Evolutionary conservation across 2,888 invertebrate genomes (phyloP), one percentile per base, ranked within the genome.

Genomic region (Thysanoteuthis rhombus): DNA sequence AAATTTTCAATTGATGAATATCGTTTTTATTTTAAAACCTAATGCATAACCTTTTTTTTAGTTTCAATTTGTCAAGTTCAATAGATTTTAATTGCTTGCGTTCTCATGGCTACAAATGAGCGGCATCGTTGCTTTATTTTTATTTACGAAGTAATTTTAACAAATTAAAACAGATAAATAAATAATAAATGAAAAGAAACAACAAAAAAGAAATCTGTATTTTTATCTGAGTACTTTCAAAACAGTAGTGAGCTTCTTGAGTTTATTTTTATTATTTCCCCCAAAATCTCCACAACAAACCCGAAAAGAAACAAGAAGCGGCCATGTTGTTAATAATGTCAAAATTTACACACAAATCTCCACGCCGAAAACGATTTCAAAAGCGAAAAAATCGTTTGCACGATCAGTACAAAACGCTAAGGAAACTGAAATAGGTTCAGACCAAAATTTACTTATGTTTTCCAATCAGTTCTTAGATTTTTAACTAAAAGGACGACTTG

Each of bases 261-360:
- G 25, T 32, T 58, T 58, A 10, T 36, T 10, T 36, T n/a, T 16
- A 8, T 32, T 58, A 75, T 75, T 75, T 75, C n/a, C 16, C 58
- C n/a, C 22, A 75, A 75, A n/a, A 75, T 12, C 75, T 75, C n/a
- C 75, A 75, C 75, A 75, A 75, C 75, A 75, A 75, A 75, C n/a
- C 75, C 75, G 75, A 75, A 75, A n/a, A 75, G 75, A 75, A 75
- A 75, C 75, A n/a, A n/a, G 75, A n/a, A n/a, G n/a, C 75, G 75
- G 75, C 75, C 75, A 75, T 75, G 75, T 75, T 75, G 75, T 36
- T n/a, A 28, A 36, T 58, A 58, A n/a, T 75, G 75, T n/a, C 75
- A 75, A 75, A n/a, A 75, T n/a, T 36, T n/a, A n/a, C n/a, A 6
- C 10, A n/a, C n/a, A 75, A n/a, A 75, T 75, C 12, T 75, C 75